These are phyloP conservation scores for Eudyptes chrysolophus DNA, from an alignment of 2,113 vertebrate species.

Conservation along the genomic window DNA sequence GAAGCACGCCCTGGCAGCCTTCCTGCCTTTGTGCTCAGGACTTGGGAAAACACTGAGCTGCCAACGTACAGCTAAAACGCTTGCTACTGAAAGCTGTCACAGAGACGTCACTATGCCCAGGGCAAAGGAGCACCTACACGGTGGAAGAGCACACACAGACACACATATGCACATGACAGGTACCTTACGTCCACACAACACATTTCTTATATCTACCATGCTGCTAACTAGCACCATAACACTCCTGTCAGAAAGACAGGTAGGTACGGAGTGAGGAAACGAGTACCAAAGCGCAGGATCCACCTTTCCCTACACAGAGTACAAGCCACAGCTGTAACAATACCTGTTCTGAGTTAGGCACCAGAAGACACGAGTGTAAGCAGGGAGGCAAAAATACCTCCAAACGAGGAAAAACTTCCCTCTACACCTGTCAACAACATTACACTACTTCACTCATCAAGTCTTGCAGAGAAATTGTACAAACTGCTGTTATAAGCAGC, in stretches of 20 bases:
- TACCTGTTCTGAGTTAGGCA: neutral
- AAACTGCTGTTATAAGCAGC: neutral
- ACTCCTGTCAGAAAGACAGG: neutral
- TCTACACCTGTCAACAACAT: neutral
- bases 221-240: neutral
- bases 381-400: neutral
- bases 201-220: accelerated
- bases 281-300: neutral
- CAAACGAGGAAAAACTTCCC: neutral
- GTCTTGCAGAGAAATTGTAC: neutral
- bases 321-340: neutral
- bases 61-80: accelerated
- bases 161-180: accelerated
- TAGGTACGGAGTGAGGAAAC: neutral
- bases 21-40: neutral
- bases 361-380: neutral
- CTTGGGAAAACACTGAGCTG: neutral
- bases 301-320: neutral
- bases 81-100: neutral
- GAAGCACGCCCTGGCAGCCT: neutral
- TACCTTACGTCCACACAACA: neutral
- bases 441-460: neutral
- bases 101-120: neutral
- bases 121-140: accelerated
- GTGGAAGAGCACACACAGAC: neutral